A percentile compares a stretch with the other conserved stretches of the same genome.
These are phyloP conservation scores for Simalia tracyae DNA, from an alignment of 2,797 vertebrate species.

Conservation along the genomic window DNA sequence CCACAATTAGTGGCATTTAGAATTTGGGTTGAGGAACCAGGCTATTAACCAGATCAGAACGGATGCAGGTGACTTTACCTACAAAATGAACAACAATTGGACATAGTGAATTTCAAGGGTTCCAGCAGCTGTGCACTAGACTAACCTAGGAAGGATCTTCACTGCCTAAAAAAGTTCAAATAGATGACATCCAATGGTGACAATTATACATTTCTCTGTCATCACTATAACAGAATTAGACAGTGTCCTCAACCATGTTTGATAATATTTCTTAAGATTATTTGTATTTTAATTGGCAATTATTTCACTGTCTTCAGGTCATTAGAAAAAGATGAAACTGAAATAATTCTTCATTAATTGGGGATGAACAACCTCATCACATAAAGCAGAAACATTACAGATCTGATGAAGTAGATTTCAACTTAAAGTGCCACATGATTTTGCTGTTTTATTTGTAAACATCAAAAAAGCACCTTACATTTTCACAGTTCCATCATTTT, in stretches of 20 bases:
- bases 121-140: neutral
- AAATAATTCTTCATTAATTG: neutral
- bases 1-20: too few species aligned
- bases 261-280: neutral
- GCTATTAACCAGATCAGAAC: neutral
- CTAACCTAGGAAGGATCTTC: neutral
- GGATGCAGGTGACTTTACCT: neutral
- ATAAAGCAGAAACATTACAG: neutral
- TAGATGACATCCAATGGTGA: neutral
- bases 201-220: neutral
- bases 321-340: neutral
- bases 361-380: neutral
- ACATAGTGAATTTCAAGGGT: neutral
- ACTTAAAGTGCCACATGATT: neutral
- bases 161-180: neutral
- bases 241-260: neutral
- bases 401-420: neutral
- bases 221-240: neutral
- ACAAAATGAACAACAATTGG: neutral
- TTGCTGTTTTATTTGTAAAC: neutral
- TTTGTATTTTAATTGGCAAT: neutral
- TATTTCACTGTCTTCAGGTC: neutral
- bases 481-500: neutral
- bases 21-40: too few species aligned
- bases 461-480: neutral